Evolutionary conservation across 2,888 invertebrate species (phyloP).

Genomic region (Pseudococcus longispinus): DNA sequence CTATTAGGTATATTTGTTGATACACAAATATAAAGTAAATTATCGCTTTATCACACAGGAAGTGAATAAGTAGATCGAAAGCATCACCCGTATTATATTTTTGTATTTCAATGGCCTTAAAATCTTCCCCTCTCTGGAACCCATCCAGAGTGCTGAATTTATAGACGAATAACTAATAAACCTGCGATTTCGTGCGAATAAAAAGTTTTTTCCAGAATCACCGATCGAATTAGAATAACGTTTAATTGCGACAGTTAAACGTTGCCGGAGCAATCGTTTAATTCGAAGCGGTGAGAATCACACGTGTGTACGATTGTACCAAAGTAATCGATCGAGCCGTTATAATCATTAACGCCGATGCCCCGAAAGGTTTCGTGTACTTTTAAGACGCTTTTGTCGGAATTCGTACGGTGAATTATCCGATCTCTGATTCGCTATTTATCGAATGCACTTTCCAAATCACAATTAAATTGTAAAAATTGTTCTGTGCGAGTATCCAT

Average conservation of each 20-base stretch:
- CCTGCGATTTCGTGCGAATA: background rate
- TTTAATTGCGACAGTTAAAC: background rate
- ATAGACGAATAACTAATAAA: background rate
- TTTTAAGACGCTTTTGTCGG: background rate
- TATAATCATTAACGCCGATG: background rate
- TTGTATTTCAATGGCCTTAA: background rate
- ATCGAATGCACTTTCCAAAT: background rate
- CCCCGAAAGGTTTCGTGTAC: background rate
- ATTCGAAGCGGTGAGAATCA: background rate
- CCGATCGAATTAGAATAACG: background rate
- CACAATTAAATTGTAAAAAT: constrained; percentile 35
- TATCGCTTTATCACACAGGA: too few species aligned
- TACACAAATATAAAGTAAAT: background rate
- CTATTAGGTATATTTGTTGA: background rate
- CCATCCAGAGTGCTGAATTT: background rate
- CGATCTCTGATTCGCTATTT: background rate
- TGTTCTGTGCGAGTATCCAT: background rate
- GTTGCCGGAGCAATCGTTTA: background rate
- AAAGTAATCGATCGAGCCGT: background rate
- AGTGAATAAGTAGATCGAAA: background rate
- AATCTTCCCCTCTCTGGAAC: background rate
- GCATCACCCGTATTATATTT: background rate
- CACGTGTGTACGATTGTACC: background rate
- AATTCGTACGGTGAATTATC: constrained; percentile 8
- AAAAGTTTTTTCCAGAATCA: background rate